A percentile compares a stretch with the other conserved stretches of the same genome.
Conservation (phyloP, 2,888 invertebrate species). For the Cheilosia pagana region DNA sequence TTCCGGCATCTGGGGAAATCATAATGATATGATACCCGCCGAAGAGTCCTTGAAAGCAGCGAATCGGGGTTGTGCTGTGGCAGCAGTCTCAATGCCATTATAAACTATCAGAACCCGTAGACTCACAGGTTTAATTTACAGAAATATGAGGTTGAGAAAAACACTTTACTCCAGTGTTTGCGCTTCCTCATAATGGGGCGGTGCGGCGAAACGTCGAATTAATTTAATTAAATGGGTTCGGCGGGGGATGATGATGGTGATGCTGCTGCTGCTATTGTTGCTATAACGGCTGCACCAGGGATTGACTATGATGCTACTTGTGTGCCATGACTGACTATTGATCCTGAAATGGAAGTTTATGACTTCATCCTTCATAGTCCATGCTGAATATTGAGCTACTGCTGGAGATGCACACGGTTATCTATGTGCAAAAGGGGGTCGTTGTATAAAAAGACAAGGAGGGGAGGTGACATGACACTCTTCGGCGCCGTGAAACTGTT, state of each 20-base stretch:
- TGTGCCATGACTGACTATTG: constrained; percentile 60
- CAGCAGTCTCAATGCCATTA: constrained; percentile 62
- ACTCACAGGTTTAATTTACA: constrained; percentile 68
- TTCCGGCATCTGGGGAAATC: constrained; percentile 71
- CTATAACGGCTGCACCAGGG: constrained; percentile 1
- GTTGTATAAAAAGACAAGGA: neutral
- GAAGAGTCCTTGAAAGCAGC: constrained; percentile 64
- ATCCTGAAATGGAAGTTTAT: constrained; percentile 72
- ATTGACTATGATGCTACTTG: constrained; percentile 4
- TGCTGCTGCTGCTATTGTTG: constrained; percentile 7
- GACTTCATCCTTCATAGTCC: constrained; percentile 54
- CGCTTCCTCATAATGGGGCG: constrained; percentile 40
- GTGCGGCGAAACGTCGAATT: constrained; percentile 66
- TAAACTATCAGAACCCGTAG: constrained; percentile 69
- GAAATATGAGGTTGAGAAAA: constrained; percentile 45
- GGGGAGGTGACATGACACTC: neutral
- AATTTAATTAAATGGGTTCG: constrained; percentile 70
- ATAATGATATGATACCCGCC: constrained; percentile 71
- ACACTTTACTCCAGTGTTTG: constrained; percentile 54
- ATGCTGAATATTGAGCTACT: constrained; percentile 41
- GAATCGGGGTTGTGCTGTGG: constrained; percentile 1
- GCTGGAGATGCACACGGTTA: constrained; percentile 9
- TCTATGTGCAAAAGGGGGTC: neutral
- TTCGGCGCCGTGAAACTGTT: constrained; percentile 40
- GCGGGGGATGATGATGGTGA: constrained; percentile 24